Percentiles rank a stretch among this genome's conserved stretches.
These are phyloP conservation scores for Electrona antarctica DNA, from an alignment of 2,113 vertebrate species.

Conservation along the genomic window DNA sequence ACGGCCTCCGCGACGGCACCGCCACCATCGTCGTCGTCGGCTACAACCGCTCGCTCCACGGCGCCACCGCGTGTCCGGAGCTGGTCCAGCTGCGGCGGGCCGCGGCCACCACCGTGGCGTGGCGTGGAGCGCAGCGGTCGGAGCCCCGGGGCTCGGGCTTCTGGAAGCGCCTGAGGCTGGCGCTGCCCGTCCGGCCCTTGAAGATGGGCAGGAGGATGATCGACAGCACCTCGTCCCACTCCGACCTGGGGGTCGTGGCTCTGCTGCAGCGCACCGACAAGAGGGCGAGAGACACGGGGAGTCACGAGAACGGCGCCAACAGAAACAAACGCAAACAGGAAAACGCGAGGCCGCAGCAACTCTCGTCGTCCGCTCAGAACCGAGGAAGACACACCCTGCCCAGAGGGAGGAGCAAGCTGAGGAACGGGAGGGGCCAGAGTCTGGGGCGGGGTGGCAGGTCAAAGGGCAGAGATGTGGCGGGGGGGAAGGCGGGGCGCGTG, in stretches of 20 bases:
- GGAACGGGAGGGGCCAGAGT: neutral
- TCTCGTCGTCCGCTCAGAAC: slow-evolving; percentile 19
- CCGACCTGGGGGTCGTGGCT: slow-evolving; percentile 83
- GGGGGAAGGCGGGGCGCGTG: slow-evolving; percentile 8
- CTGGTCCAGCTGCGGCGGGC: slow-evolving; percentile 83
- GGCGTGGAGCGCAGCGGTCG: slow-evolving; percentile 83
- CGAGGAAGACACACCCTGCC: neutral
- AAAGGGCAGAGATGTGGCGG: neutral
- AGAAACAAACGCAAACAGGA: slow-evolving; percentile 62
- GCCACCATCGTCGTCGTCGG: slow-evolving; percentile 84
- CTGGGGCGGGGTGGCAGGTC: neutral
- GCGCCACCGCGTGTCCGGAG: slow-evolving; percentile 77
- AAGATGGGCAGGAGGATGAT: slow-evolving; percentile 81
- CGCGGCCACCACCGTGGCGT: slow-evolving; percentile 73
- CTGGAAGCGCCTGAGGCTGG: slow-evolving; percentile 87
- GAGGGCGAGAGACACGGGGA: neutral
- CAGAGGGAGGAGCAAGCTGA: slow-evolving; percentile 18
- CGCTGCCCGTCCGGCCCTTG: slow-evolving; percentile 85
- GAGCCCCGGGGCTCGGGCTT: slow-evolving; percentile 82
- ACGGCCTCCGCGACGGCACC: slow-evolving; percentile 54
- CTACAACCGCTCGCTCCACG: slow-evolving; percentile 70
- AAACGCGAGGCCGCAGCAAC: slow-evolving; percentile 22
- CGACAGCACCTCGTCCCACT: slow-evolving; percentile 92
- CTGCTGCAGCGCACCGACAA: slow-evolving; percentile 65
- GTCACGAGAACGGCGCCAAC: neutral